Base-by-base conservation (phyloP, 2,113 vertebrate genomes). In the Uropsilus gracilis region DNA sequence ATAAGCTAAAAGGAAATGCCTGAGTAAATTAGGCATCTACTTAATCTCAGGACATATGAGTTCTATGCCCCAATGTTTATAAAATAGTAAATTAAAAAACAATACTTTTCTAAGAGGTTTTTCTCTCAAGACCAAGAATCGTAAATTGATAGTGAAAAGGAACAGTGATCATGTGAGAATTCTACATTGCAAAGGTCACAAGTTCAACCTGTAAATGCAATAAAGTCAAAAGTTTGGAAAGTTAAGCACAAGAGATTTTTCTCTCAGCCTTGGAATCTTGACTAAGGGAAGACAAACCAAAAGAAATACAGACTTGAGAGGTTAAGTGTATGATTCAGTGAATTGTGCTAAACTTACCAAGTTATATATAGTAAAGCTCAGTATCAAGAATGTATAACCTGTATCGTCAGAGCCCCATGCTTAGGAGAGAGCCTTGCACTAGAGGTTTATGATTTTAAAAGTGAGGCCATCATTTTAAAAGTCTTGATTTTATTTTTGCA, bases 241-340 rank as follows among this genome's bases (percentile, higher is more conserved):
- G 61, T 89, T 86, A 90, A 86, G 71, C 63, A 68, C 63, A 59
- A 37, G 91, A 78, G 94, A 48, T 90, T 94, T 53, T 87, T 92
- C 10, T 85, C 42, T 94, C 82, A 92, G n/a, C 48, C 30, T 93
- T 94, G 61, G 57, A 93, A 84, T 78, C n/a, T 82, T 53, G n/a
- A 96, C 44, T 68, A 93, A 66, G 44, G 93, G 71, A 92, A 95
- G 87, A 94, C 37, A 86, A 83, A 94, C 68, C 46, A 28, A 68
- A 77, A 90, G 72, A 85, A 92, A 68, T 69, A 75, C 34, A 85
- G 13, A 88, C 22, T 75, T 95, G 42, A 37, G 30, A n/a, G 22
- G 18, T 53, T 53, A 53, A 53, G 14, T 53, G 50, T 53, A 53
- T 53, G 50, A 53, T 53, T 53, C 50, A 53, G 16, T 53, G 50